These are phyloP conservation scores for Drosophila bocqueti DNA, from an alignment of 1,140 invertebrate genomes.

Conservation along the genomic window DNA sequence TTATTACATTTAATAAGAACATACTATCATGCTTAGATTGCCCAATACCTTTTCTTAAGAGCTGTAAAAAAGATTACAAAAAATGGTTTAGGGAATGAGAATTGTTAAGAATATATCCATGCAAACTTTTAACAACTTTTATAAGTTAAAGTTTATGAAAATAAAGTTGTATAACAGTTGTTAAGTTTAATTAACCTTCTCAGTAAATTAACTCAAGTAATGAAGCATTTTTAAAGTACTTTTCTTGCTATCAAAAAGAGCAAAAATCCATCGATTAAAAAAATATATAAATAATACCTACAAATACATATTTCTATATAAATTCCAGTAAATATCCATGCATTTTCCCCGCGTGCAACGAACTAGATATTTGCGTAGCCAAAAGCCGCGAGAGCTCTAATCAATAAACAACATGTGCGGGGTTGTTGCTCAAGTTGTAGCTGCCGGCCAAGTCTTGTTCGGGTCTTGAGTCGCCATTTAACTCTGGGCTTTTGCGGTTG, in stretches of 20 bases:
- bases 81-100: too few species aligned
- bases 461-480: slow-evolving; percentile 25
- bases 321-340: neutral
- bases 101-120: too few species aligned
- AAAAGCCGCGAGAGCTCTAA: slow-evolving; percentile 37
- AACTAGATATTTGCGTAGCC: slow-evolving; percentile 28
- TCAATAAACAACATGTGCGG: slow-evolving; percentile 34
- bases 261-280: too few species aligned
- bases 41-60: too few species aligned
- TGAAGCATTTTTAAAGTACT: neutral
- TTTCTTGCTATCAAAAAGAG: neutral
- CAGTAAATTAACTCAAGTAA: too few species aligned
- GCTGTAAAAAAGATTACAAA: too few species aligned
- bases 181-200: too few species aligned
- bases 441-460: slow-evolving; percentile 32
- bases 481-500: slow-evolving; percentile 27
- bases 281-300: neutral
- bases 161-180: too few species aligned
- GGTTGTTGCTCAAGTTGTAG: slow-evolving; percentile 27
- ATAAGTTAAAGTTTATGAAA: too few species aligned
- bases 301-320: neutral
- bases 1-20: too few species aligned
- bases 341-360: slow-evolving; percentile 5
- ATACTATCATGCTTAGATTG: too few species aligned
- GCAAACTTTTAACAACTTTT: too few species aligned